Evolutionary conservation across 2,888 invertebrate genomes (phyloP).

Genomic region (Anorthoa munda): DNA sequence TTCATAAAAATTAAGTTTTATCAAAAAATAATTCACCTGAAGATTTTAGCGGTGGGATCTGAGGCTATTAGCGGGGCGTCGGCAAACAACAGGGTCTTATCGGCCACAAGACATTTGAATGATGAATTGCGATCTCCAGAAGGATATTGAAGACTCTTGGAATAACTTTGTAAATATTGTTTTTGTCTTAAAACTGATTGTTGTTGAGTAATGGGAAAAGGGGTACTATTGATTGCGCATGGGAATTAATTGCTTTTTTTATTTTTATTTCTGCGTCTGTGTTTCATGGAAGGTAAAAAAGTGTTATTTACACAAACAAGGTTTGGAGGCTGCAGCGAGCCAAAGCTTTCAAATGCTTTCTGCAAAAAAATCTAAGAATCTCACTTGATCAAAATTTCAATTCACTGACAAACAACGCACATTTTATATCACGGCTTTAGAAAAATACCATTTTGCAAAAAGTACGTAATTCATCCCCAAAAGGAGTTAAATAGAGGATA

Average conservation of each 20-base stretch:
- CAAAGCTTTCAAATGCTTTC: no score
- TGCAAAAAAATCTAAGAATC: no score
- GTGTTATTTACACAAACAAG: neutral
- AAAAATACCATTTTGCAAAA: no score
- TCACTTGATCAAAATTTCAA: no score
- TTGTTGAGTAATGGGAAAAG: slow-evolving; percentile 21
- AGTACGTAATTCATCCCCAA: no score
- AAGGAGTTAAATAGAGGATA: no score
- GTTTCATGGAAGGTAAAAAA: neutral
- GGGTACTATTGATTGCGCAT: slow-evolving; percentile 20
- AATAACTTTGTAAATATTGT: slow-evolving; percentile 54
- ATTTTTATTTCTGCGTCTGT: neutral
- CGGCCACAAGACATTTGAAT: slow-evolving; percentile 63
- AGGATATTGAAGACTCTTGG: slow-evolving; percentile 51
- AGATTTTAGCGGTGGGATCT: no score
- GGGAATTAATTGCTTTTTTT: neutral
- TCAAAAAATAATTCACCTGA: no score
- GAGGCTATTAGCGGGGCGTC: slow-evolving; percentile 13
- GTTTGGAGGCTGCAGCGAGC: no score
- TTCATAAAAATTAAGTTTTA: no score
- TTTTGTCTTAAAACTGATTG: slow-evolving; percentile 44
- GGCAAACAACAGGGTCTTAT: slow-evolving; percentile 59
- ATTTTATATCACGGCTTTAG: no score
- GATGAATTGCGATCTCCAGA: slow-evolving; percentile 56
- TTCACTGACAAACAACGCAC: no score